Conservation (phyloP, 2,797 vertebrate species). For the Intellagama lesueurii region DNA sequence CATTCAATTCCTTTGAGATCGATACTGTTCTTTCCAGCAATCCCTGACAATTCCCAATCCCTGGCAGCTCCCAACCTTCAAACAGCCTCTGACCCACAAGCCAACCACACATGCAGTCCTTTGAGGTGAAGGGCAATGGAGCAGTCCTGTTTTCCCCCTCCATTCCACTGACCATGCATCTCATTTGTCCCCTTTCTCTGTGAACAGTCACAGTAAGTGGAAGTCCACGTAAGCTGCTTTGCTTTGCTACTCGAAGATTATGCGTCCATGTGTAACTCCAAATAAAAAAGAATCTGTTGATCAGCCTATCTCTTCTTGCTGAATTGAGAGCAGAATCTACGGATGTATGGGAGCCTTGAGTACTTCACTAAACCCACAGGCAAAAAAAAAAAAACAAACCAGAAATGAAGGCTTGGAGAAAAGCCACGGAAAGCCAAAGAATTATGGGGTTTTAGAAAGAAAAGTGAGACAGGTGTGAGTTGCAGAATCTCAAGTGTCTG, state of each 20-base stretch:
- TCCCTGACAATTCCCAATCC: too few relatives aligned
- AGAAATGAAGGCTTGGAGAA: neutral
- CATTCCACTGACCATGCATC: too few relatives aligned
- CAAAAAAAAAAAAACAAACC: neutral
- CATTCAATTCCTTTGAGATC: too few relatives aligned
- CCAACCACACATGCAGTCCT: too few relatives aligned
- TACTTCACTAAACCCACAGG: neutral
- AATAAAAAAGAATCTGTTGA: neutral
- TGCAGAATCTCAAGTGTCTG: neutral
- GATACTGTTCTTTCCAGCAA: too few relatives aligned
- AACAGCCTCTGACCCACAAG: too few relatives aligned
- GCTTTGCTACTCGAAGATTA: neutral
- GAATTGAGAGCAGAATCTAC: neutral
- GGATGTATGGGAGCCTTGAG: neutral
- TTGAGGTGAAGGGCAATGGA: too few relatives aligned
- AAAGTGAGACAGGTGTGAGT: neutral
- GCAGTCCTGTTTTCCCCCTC: too few relatives aligned
- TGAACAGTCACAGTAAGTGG: too few relatives aligned
- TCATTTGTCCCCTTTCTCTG: too few relatives aligned
- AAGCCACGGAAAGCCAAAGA: neutral
- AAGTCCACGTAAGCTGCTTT: neutral
- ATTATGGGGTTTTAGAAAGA: neutral
- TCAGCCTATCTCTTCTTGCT: neutral
- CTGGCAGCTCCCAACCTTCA: too few relatives aligned
- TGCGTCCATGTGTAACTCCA: neutral